A percentile compares a stretch with the other conserved stretches of the same genome.
Evolutionary conservation across 1,140 invertebrate genomes (phyloP).

Genomic region (Prorops nasuta): DNA sequence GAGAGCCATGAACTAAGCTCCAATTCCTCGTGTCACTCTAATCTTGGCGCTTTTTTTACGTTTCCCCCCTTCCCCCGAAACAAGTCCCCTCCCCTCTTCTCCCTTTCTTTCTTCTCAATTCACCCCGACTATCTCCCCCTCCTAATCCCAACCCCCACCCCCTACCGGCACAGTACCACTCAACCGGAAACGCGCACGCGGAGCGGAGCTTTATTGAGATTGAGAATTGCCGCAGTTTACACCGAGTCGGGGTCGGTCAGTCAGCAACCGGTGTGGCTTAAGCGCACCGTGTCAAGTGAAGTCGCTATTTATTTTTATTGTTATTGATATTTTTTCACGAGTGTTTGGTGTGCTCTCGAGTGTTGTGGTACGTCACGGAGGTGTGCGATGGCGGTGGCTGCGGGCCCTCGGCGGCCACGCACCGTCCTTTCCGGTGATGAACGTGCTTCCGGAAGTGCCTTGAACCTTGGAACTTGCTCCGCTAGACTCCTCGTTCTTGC

Average conservation of each 20-base stretch:
- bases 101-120: neutral
- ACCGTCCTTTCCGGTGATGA: constrained; percentile 33
- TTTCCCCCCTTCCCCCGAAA: constrained; percentile 1
- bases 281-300: neutral
- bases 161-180: neutral
- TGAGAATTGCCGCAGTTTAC: neutral
- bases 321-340: neutral
- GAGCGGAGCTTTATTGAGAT: neutral
- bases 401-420: constrained; percentile 38
- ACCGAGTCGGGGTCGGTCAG: neutral
- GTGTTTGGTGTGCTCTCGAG: neutral
- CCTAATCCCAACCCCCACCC: constrained; percentile 6
- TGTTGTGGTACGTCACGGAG: constrained; percentile 24
- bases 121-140: constrained; percentile 12
- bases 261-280: neutral
- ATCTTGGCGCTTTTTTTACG: constrained; percentile 21
- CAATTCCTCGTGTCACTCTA: constrained; percentile 16
- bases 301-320: neutral
- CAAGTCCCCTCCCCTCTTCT: too few relatives aligned
- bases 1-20: constrained; percentile 37
- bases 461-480: constrained; percentile 1
- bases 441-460: constrained; percentile 21
- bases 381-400: constrained; percentile 44
- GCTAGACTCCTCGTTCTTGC: neutral
- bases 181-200: neutral